Evolutionary conservation across 2,797 vertebrate species (phyloP), one percentile per base, ranked within the genome.

Genomic region (Sebastes paucispinis): DNA sequence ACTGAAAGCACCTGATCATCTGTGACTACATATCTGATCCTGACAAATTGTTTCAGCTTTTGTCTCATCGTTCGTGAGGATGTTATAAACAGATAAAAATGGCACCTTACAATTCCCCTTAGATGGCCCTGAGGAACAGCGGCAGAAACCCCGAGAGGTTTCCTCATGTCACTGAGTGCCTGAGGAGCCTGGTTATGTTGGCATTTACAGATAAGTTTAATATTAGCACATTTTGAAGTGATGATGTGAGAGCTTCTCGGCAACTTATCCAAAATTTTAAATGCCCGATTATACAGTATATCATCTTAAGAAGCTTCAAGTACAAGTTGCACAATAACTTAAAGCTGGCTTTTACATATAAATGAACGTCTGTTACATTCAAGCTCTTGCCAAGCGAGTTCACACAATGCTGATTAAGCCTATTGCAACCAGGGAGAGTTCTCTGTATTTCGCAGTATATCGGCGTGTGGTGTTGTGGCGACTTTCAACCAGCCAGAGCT

Each of bases 101-200:
- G 29, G 14, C 18, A n/a, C n/a, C 55, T 36, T 29, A 34, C 12
- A 55, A 39, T 81, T 74, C 39, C 77, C 50, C 24, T 12, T 9
- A 62, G 72, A 63, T 31, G 55, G 39, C 60, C 50, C 27, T 8
- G 20, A 62, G 75, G 59, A 20, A 67, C 62, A 58, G 68, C 36
- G 3, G 9, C 34, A 55, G 22, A 67, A 71, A 76, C 39, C 66
- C 39, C 5, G 1, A 29, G 85, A 83, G 86, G 67, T 68, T 89
- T 86, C 58, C 29, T 2, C 16, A 3, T 80, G 73, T 74, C 68
- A 69, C 27, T 0, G 10, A 76, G 58, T 2, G 3, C 69, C 79
- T 1, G 70, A 76, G 71, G 79, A 72, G 52, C 31, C 27, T 29
- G 55, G 31, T 29, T 76, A 70, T 72, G 67, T 57, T 14, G 50